These are phyloP conservation scores for Centropristis striata DNA, from an alignment of 2,113 vertebrate genomes.

Conservation along the genomic window DNA sequence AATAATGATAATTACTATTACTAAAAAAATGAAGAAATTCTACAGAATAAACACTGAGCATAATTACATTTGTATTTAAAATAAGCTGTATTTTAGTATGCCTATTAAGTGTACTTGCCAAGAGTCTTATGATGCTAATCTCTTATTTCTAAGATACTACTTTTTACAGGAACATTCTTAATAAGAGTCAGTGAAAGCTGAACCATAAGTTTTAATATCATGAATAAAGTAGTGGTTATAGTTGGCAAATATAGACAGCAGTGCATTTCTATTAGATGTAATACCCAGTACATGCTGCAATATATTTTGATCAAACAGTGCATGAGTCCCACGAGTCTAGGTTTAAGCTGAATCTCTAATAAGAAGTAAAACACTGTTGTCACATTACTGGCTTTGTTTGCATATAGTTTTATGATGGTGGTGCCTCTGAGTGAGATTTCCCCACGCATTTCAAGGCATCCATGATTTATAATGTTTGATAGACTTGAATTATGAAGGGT, in stretches of 20 bases:
- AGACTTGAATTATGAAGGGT: conserved; percentile 21
- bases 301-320: conserved; percentile 8
- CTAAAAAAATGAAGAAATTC: background rate
- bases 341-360: conserved; percentile 10
- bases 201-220: background rate
- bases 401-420: conserved; percentile 12
- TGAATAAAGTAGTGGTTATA: background rate
- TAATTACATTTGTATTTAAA: background rate
- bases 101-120: background rate
- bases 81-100: background rate
- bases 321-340: background rate
- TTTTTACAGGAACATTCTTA: background rate
- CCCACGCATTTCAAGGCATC: conserved; percentile 1
- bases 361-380: conserved; percentile 19
- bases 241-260: background rate
- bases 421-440: background rate
- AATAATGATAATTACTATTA: too few relatives aligned
- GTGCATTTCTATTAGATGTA: background rate
- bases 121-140: too few relatives aligned
- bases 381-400: conserved; percentile 24
- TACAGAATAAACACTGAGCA: background rate
- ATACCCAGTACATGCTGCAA: background rate
- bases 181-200: background rate
- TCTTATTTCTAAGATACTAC: background rate
- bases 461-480: conserved; percentile 35